Conservation (phyloP, 2,797 vertebrate genomes). For the Lophius americanus region DNA sequence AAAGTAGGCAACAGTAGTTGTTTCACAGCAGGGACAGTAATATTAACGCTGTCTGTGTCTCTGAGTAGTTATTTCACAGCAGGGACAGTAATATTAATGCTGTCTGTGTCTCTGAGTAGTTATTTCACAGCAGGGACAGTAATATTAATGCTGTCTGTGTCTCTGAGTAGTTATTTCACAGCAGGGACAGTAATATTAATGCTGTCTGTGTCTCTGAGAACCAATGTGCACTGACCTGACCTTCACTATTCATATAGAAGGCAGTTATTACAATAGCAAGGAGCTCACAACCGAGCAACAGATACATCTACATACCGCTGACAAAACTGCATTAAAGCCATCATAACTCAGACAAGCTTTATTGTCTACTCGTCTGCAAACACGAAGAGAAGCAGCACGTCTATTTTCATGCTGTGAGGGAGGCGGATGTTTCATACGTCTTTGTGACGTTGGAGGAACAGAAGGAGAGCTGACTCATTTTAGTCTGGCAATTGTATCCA, state of each 20-base stretch:
- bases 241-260: conserved; percentile 21
- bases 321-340: conserved; percentile 8
- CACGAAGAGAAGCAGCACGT: conserved; percentile 48
- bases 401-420: conserved; percentile 74
- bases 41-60: no score
- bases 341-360: conserved; percentile 12
- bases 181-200: conserved; percentile 19
- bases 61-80: conserved; percentile 32
- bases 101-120: no score
- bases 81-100: conserved; percentile 21
- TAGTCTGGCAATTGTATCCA: conserved; percentile 67
- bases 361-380: conserved; percentile 48
- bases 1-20: conserved; percentile 27
- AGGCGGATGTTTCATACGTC: conserved; percentile 66
- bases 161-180: conserved; percentile 17
- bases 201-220: not conserved
- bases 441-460: conserved; percentile 72
- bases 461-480: conserved; percentile 77
- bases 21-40: conserved; percentile 22
- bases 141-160: conserved; percentile 6
- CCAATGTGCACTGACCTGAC: conserved; percentile 7
- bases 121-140: conserved; percentile 22
- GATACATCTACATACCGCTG: not conserved
- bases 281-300: conserved; percentile 6
- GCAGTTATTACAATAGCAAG: not conserved